Percentiles rank a stretch among this genome's conserved stretches.
phyloP scores from a whole-genome alignment of 2,113 vertebrate genomes.

The Anser cygnoides region DNA sequence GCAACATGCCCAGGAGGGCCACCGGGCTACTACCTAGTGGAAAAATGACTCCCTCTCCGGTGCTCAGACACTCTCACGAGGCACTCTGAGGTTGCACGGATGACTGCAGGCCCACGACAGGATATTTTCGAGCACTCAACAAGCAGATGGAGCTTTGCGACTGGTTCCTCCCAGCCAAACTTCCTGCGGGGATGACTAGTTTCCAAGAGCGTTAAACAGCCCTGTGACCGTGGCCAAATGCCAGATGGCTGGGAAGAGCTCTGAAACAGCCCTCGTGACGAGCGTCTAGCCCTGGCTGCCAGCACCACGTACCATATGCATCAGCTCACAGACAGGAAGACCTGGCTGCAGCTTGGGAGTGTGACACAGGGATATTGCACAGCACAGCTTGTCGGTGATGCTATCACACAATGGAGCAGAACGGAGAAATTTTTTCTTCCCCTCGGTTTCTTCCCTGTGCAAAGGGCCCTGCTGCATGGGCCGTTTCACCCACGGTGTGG shows the following conservation, averaged over 20 bases:
- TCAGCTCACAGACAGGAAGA: neutral
- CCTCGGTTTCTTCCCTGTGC: neutral
- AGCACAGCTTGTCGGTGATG: neutral
- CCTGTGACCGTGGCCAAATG: neutral
- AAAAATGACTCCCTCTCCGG: neutral
- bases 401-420: neutral
- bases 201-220: constrained; percentile 12
- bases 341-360: neutral
- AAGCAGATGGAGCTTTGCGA: constrained; percentile 46
- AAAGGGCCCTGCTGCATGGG: neutral
- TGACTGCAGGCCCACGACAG: neutral
- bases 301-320: neutral
- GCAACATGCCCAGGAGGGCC: neutral
- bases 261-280: neutral
- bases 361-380: neutral
- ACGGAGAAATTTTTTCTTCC: neutral
- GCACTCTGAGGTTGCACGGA: rapidly evolving
- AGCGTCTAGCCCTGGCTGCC: neutral
- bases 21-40: neutral
- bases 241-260: constrained; percentile 30
- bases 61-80: neutral
- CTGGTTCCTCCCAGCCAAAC: neutral
- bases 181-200: constrained; percentile 32
- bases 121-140: neutral
- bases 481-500: neutral